Evolutionary conservation across 1,140 invertebrate genomes (phyloP).

Genomic region (Pseudomyrmex flavicornis): DNA sequence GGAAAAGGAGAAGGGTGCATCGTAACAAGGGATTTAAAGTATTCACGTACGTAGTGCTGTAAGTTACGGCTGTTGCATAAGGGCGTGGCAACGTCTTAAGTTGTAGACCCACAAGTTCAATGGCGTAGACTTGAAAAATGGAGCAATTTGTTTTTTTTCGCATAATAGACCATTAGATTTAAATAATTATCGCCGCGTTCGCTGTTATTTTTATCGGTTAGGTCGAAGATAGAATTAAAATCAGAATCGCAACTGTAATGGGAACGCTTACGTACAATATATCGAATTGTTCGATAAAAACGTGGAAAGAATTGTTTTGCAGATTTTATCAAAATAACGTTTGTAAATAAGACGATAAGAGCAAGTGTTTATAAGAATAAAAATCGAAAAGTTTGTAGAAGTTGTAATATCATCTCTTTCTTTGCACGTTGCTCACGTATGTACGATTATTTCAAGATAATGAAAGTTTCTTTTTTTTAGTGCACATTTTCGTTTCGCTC

Average conservation of each 20-base stretch:
- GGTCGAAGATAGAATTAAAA: neutral
- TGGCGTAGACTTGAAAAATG: conserved; percentile 58
- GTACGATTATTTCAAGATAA: conserved; percentile 50
- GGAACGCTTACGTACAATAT: neutral
- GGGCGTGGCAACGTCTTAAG: conserved; percentile 79
- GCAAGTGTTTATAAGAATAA: conserved; percentile 32
- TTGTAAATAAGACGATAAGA: conserved; percentile 3
- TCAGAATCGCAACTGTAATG: neutral
- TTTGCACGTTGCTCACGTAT: neutral
- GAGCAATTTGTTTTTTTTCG: conserved; percentile 32
- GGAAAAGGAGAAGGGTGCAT: conserved; percentile 58
- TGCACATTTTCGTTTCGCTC: conserved; percentile 41
- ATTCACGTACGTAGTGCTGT: conserved; percentile 73
- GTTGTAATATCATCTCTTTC: conserved; percentile 2
- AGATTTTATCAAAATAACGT: conserved; percentile 1
- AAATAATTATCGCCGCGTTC: neutral
- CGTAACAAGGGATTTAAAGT: conserved; percentile 65
- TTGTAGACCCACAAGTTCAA: conserved; percentile 62
- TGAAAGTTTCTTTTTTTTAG: conserved; percentile 50
- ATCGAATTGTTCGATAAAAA: conserved; percentile 11
- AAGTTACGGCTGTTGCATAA: conserved; percentile 74
- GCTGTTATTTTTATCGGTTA: neutral
- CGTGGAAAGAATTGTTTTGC: neutral
- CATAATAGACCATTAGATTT: neutral
- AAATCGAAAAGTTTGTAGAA: neutral